Conservation (phyloP, 2,888 invertebrate genomes). For the Leptopilina drosophilae region DNA sequence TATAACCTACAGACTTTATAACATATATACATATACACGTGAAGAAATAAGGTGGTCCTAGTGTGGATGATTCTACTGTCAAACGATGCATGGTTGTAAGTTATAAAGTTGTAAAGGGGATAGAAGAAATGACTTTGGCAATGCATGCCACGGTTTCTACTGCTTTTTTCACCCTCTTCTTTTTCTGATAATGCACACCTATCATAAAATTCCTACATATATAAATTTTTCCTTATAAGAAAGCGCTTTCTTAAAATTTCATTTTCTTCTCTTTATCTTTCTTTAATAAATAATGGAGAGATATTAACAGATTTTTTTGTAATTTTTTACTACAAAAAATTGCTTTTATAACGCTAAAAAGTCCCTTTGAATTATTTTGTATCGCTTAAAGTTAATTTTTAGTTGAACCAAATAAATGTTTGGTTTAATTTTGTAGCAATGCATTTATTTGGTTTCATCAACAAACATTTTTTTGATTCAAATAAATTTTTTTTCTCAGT, state of each 20-base stretch:
- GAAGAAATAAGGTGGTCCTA: conserved; percentile 28
- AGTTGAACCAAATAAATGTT: too few species aligned
- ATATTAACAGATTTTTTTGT: too few species aligned
- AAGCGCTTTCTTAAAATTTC: background rate
- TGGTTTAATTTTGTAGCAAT: too few species aligned
- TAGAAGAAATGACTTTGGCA: conserved; percentile 27
- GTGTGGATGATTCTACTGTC: conserved; percentile 25
- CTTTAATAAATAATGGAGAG: too few species aligned
- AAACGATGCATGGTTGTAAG: background rate
- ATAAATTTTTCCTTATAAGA: background rate
- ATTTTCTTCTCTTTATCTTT: background rate
- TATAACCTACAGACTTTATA: conserved; percentile 12
- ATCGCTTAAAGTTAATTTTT: too few species aligned
- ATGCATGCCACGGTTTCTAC: background rate
- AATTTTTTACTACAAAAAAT: too few species aligned
- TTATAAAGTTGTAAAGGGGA: conserved; percentile 17
- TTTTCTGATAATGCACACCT: conserved; percentile 15
- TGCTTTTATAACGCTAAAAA: too few species aligned
- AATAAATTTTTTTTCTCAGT: too few species aligned
- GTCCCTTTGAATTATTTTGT: too few species aligned
- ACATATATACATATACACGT: background rate
- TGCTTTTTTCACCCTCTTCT: conserved; percentile 27
- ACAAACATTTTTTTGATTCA: too few species aligned
- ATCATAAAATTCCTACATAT: conserved; percentile 17
- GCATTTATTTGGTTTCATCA: too few species aligned